A percentile compares a stretch with the other conserved stretches of the same genome.
These are phyloP conservation scores for Rhabditoides inermis DNA, from an alignment of 2,888 invertebrate genomes.

Conservation along the genomic window DNA sequence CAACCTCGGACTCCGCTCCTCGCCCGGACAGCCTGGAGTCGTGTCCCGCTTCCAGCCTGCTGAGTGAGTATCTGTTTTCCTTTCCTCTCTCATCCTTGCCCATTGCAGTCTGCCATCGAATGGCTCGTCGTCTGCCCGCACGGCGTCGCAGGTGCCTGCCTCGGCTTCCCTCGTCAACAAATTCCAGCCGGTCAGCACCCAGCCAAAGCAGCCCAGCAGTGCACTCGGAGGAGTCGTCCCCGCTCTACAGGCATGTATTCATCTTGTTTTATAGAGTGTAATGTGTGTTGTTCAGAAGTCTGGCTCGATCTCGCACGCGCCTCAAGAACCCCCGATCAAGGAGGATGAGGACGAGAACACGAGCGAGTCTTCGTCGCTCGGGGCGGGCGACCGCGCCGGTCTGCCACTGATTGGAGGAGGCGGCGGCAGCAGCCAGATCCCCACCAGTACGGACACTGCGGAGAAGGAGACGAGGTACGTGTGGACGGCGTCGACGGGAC, in stretches of 20 bases:
- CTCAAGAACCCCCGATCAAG: constrained; percentile 47
- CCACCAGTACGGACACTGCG: no score
- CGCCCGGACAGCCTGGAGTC: no score
- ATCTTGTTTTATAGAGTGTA: neutral
- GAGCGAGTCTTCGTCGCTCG: constrained; percentile 18
- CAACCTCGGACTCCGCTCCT: constrained; percentile 6
- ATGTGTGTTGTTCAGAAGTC: constrained; percentile 28
- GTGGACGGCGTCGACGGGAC: no score
- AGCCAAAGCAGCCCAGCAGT: neutral
- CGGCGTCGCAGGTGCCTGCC: constrained; percentile 4
- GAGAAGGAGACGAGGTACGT: no score
- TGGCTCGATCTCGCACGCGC: constrained; percentile 47
- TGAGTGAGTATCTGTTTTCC: neutral
- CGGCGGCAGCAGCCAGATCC: no score
- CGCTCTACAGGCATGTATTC: constrained; percentile 1
- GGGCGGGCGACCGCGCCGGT: constrained; percentile 10
- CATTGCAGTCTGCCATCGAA: constrained; percentile 11
- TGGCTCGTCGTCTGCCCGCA: constrained; percentile 23
- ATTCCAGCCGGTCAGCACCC: neutral
- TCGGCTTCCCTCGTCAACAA: constrained; percentile 1
- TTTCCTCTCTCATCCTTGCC: neutral
- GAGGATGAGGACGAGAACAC: constrained; percentile 50
- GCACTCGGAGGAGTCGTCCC: neutral
- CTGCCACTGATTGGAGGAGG: no score
- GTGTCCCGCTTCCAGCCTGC: neutral